Base-by-base conservation (phyloP, 2,888 invertebrate genomes). In the Blera fallax region DNA sequence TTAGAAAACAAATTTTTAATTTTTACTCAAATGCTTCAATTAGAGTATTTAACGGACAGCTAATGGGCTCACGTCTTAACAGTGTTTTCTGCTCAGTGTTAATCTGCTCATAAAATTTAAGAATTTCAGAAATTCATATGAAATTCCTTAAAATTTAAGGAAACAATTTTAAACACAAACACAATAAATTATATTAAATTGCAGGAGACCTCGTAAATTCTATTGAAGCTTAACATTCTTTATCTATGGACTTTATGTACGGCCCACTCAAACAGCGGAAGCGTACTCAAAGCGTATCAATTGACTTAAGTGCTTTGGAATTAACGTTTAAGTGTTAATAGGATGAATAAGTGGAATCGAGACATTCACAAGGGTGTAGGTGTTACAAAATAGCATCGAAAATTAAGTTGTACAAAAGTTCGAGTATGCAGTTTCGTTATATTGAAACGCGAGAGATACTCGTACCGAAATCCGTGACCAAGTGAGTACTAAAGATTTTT, bases 231-330 rank as follows among this genome's bases (percentile, higher is more conserved):
- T 2, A 45, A 37, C 4, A 54, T 54, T 43, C n/a, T 60, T 69
- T 60, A 32, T 60, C 34, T 52, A 56, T 70, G 27, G 29, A 56
- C 40, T 50, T 32, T 50, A 56, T 76, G 27, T 14, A 60, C 10
- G 10, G 40, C 50, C 24, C 34, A n/a, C 14, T 56, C 14, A 32
- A 18, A 70, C 45, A 45, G 29, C 10, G 52, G 65, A 43, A 18
- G 10, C 40, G 24, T 50, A 60, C 58, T 73, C 29, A 60, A 65
- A 32, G 16, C 32, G 14, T 58, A 52, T 37, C 52, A 43, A 58
- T 56, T 58, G 70, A 73, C 40, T 73, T 62, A 29, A 73, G 64
- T 54, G 54, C 16, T 32, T 11, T 74, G 16, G 54, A 64, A 62
- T 45, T 74, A 73, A 43, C 32, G n/a, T 64, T 29, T 37, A 29